Base-by-base conservation (phyloP, 2,888 invertebrate genomes). In the Osmoderma eremita region DNA sequence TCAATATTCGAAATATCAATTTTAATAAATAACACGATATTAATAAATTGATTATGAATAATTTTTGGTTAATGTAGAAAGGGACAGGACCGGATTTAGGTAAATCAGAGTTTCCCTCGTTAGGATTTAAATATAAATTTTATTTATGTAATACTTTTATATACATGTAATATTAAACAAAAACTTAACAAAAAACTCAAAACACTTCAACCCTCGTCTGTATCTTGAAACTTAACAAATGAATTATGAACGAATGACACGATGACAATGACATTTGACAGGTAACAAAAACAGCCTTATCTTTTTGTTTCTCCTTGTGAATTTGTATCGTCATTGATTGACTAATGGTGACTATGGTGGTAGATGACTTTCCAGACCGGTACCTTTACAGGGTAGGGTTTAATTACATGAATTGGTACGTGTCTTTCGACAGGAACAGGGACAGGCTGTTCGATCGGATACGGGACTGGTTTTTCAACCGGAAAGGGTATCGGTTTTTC, bases 401-500 rank as follows among this genome's bases (percentile, higher is more conserved):
- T 89, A 53, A 88, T 87, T 0, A 90, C 88, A 0, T 87, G 87
- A n/a, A 90, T 88, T 3, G 88, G 86, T 10, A 90, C 80, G 75
- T 90, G 90, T 71, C 89, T 90, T 45, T 90, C 85, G 0, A 91
- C 89, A 64, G 87, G 87, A 18, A 90, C 88, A 1, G 90, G 90
- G 2, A 90, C 88, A 0, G 88, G 88, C 75, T 90, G 90, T 68
- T 90, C 86, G 65, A 87, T 87, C 0, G 90, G 89, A 30, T 89
- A 87, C 36, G 88, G 88, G 0, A 90, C 87, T 2, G 83, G 82
- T 74, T 86, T 90, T 71, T 90, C 89, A 0, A 91, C 89, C 0
- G 89, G 88, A 75, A 89, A 90, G 0, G 90, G 90, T 2, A 90
- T 89, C 20, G 90, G 90, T 76, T 90, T 91, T 74, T 91, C 90